phyloP scores from a whole-genome alignment of 2,888 invertebrate genomes.

The Drosophila rellima region DNA sequence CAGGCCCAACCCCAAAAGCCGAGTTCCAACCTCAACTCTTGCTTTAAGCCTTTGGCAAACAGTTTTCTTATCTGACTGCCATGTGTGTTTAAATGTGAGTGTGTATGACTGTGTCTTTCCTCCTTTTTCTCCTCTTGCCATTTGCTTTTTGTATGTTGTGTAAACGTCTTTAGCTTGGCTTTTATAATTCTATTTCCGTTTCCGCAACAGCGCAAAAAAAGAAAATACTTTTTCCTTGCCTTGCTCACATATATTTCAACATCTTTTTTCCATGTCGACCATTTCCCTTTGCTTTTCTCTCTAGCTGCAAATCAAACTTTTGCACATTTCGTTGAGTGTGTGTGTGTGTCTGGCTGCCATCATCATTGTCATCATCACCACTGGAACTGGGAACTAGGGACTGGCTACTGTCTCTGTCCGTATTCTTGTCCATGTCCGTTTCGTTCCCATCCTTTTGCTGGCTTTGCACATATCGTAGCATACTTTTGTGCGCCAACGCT shows the following conservation, averaged over 20 bases:
- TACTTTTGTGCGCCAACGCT: constrained; percentile 67
- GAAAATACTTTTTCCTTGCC: constrained; percentile 42
- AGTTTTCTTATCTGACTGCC: constrained; percentile 68
- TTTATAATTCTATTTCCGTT: constrained; percentile 84
- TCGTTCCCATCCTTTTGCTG: constrained; percentile 20
- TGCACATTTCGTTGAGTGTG: constrained; percentile 47
- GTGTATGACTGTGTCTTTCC: constrained; percentile 12
- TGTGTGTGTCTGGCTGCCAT: constrained; percentile 45
- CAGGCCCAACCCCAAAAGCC: constrained; percentile 7
- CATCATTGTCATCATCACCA: constrained; percentile 68
- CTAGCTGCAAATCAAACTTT: constrained; percentile 67
- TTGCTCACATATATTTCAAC: constrained; percentile 58
- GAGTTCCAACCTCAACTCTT: constrained; percentile 3
- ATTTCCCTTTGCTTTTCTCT: constrained; percentile 55
- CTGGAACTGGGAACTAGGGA: constrained; percentile 18
- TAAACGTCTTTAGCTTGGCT: constrained; percentile 77
- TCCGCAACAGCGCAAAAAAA: constrained; percentile 63
- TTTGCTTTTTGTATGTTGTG: constrained; percentile 65
- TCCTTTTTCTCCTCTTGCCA: constrained; percentile 20
- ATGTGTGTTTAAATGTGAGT: constrained; percentile 29
- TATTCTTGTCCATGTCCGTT: constrained; percentile 18
- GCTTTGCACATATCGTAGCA: constrained; percentile 48
- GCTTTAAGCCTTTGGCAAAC: constrained; percentile 71
- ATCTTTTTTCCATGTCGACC: constrained; percentile 64
- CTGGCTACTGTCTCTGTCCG: constrained; percentile 35